These are phyloP conservation scores for Platorchestia sp. DNA, from an alignment of 1,140 invertebrate genomes.

Conservation along the genomic window DNA sequence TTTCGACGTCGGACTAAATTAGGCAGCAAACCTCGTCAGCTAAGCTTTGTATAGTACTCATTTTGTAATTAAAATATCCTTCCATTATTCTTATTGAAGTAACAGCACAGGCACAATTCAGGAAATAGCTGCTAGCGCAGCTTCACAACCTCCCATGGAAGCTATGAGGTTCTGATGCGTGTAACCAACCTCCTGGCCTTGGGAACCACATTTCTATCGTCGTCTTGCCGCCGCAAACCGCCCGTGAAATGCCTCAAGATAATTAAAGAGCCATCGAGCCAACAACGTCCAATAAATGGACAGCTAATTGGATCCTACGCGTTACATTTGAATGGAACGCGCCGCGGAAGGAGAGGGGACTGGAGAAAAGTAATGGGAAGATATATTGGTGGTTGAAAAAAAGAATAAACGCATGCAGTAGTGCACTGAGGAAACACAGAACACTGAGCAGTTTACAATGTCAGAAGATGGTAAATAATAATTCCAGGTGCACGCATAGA, in stretches of 20 bases:
- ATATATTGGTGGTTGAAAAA: not conserved
- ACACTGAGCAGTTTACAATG: not conserved
- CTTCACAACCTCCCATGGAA: not conserved
- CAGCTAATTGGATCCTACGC: conserved; percentile 43
- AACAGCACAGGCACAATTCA: not conserved
- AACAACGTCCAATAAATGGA: conserved; percentile 42
- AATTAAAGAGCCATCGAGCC: conserved; percentile 51
- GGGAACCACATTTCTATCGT: not conserved
- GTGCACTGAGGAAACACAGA: not conserved
- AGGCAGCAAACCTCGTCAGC: too few species aligned
- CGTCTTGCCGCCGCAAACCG: conserved; percentile 2
- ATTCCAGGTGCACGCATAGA: not conserved
- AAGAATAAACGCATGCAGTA: not conserved
- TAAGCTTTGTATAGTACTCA: not conserved
- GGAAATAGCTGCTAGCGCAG: not conserved
- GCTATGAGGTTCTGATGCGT: not conserved
- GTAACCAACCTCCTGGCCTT: not conserved
- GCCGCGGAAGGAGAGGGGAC: not conserved
- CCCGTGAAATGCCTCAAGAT: conserved; percentile 40
- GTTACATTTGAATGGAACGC: conserved; percentile 47
- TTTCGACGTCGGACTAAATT: not conserved
- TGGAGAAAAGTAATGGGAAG: not conserved
- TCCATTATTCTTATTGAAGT: not conserved
- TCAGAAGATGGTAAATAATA: not conserved
- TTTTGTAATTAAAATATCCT: not conserved